Evolutionary conservation across 1,140 invertebrate genomes (phyloP).

Genomic region (Micrasema longulum): DNA sequence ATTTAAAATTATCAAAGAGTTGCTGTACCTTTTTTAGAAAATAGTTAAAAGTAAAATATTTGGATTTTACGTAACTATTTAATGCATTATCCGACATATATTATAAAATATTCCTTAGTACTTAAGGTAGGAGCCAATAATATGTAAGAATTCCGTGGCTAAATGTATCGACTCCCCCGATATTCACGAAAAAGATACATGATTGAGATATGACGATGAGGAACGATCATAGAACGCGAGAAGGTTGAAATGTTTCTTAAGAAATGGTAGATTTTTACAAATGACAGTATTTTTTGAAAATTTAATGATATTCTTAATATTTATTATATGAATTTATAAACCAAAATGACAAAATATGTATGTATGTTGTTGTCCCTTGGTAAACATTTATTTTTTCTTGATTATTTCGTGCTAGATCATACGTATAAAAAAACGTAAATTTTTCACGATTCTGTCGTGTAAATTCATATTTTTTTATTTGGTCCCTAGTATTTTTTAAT

Average conservation of each 20-base stretch:
- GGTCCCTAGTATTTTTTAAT: too few species aligned
- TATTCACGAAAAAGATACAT: not conserved
- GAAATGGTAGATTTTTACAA: conserved; percentile 43
- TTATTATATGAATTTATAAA: conserved; percentile 20
- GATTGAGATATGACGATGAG: not conserved
- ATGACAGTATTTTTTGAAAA: conserved; percentile 55
- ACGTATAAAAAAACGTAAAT: too few species aligned
- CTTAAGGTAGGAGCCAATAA: conserved; percentile 12
- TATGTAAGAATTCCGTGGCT: not conserved
- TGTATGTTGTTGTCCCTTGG: too few species aligned
- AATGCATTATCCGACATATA: conserved; percentile 7
- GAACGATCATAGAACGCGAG: conserved; percentile 3
- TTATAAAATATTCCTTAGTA: conserved; percentile 22
- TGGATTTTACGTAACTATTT: not conserved
- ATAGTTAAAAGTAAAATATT: conserved; percentile 40
- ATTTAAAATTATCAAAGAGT: conserved; percentile 48
- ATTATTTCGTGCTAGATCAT: too few species aligned
- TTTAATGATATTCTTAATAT: conserved; percentile 47
- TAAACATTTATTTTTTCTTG: too few species aligned
- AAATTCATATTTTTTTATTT: too few species aligned
- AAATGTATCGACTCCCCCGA: conserved; percentile 47
- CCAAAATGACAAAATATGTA: too few species aligned
- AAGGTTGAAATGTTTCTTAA: conserved; percentile 47
- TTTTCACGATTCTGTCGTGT: too few species aligned
- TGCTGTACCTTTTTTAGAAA: conserved; percentile 53